A percentile compares a stretch with the other conserved stretches of the same genome.
Conservation (phyloP, 2,113 vertebrate genomes). For the Triplophysa siluroides region DNA sequence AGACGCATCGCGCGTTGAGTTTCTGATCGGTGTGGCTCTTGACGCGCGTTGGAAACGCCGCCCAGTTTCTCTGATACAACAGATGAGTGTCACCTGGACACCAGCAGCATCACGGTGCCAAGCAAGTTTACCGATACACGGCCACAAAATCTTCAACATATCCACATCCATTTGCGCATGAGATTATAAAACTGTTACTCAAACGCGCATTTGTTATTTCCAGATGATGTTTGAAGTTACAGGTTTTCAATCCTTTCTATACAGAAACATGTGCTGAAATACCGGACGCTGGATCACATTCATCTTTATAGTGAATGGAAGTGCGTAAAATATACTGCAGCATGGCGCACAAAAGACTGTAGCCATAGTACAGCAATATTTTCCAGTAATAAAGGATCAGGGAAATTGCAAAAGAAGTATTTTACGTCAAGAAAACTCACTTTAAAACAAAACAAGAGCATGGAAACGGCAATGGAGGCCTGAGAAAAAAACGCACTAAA, state of each 20-base stretch:
- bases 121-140: neutral
- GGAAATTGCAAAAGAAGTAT: neutral
- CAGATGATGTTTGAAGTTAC: too few relatives aligned
- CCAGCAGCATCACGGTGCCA: neutral
- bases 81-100: conserved; percentile 67
- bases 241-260: too few relatives aligned
- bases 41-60: conserved; percentile 57
- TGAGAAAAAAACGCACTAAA: too few relatives aligned
- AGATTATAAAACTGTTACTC: neutral
- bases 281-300: neutral
- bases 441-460: neutral
- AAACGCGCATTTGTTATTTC: neutral
- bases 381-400: neutral
- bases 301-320: neutral
- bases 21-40: conserved; percentile 43
- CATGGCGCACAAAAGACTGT: neutral
- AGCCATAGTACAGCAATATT: too few relatives aligned
- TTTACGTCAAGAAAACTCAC: neutral
- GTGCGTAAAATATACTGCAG: neutral
- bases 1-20: conserved; percentile 47
- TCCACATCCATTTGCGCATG: neutral
- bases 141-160: neutral
- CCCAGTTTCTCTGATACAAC: conserved; percentile 64
- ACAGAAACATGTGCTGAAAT: too few relatives aligned
- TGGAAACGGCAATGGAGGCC: too few relatives aligned